These are phyloP conservation scores for Hypsibius dujardini DNA, from an alignment of 1,140 invertebrate genomes.

Conservation along the genomic window DNA sequence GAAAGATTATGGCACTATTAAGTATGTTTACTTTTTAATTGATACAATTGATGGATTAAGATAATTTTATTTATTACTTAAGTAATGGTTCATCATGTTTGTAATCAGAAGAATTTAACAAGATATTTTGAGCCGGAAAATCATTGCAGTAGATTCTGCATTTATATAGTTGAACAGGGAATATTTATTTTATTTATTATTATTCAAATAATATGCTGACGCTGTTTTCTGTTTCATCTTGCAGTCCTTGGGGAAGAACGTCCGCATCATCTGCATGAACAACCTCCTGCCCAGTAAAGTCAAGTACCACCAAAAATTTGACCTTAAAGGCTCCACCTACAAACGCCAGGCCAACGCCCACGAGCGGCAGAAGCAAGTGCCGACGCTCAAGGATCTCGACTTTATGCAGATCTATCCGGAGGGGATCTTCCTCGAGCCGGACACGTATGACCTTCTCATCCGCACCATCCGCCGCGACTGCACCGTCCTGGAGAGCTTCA, in stretches of 20 bases:
- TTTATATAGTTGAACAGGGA: too few relatives aligned
- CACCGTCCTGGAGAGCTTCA: slow-evolving; percentile 87
- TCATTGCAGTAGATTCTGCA: not conserved
- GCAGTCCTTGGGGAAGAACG: slow-evolving; percentile 94
- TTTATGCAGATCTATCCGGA: slow-evolving; percentile 85
- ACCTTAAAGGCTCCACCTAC: slow-evolving; percentile 95
- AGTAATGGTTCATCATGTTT: slow-evolving; percentile 8
- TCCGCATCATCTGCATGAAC: slow-evolving; percentile 95
- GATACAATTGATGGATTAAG: too few relatives aligned
- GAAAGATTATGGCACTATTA: too few relatives aligned
- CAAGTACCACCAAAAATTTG: slow-evolving; percentile 92
- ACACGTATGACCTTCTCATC: slow-evolving; percentile 75
- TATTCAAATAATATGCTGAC: slow-evolving; percentile 18
- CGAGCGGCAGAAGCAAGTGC: slow-evolving; percentile 69
- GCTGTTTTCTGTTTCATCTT: slow-evolving; percentile 14
- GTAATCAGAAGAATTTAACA: not conserved
- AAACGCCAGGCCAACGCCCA: slow-evolving; percentile 76
- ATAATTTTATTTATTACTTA: slow-evolving; percentile 13
- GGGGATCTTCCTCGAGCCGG: slow-evolving; percentile 77
- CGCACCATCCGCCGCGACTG: slow-evolving; percentile 93
- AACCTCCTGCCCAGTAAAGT: slow-evolving; percentile 93
- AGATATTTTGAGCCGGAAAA: not conserved
- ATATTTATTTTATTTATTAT: too few relatives aligned
- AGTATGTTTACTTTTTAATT: too few relatives aligned
- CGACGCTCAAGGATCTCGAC: slow-evolving; percentile 91